Conservation (phyloP, 1,140 invertebrate species). For the Babylonia areolata region DNA sequence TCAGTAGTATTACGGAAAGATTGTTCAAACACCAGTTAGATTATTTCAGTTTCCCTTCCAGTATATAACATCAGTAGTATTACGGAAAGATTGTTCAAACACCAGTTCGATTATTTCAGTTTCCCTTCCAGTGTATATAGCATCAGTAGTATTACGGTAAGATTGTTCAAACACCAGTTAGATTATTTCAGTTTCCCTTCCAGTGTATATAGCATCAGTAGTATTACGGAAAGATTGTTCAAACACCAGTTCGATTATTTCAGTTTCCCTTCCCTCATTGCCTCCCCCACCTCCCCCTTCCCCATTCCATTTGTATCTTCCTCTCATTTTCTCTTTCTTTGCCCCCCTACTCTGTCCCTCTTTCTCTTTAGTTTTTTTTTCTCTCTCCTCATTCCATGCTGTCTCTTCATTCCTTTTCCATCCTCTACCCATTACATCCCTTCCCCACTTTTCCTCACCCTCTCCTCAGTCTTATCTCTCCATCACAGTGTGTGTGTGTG, state of each 20-base stretch:
- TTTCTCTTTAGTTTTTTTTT: neutral
- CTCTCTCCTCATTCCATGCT: neutral
- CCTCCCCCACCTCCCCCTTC: neutral
- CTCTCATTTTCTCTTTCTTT: slow-evolving; percentile 8
- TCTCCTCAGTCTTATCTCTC: neutral
- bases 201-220: neutral
- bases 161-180: neutral
- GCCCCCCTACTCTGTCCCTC: neutral
- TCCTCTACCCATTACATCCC: neutral
- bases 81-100: too few relatives aligned
- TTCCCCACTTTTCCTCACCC: neutral
- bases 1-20: too few relatives aligned
- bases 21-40: too few relatives aligned
- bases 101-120: neutral
- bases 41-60: too few relatives aligned
- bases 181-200: neutral
- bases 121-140: neutral
- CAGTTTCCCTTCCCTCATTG: neutral
- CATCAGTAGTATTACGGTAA: neutral
- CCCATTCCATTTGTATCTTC: neutral
- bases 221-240: neutral
- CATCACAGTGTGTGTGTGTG: too few relatives aligned
- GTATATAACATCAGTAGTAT: too few relatives aligned
- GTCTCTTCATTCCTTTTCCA: neutral
- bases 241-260: neutral